Base-by-base conservation (phyloP, 1,140 invertebrate species). In the Augochlora pura region DNA sequence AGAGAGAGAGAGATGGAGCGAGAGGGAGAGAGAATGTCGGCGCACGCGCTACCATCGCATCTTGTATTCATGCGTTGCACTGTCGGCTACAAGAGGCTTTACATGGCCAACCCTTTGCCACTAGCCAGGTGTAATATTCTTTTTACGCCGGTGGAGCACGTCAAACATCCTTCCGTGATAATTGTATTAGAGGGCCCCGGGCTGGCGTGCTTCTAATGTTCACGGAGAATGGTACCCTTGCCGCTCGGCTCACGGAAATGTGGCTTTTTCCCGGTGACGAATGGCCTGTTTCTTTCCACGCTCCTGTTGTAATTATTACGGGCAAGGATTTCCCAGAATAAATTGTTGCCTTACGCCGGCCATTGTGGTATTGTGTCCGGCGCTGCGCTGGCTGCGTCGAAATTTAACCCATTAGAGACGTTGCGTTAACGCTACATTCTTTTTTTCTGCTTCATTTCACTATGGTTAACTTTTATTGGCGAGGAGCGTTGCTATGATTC, bases 11-110 rank as follows among this genome's bases (percentile, higher is more conserved):
- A 32, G 32, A 32, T 1, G 32, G 32, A 32, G 32, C 1, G 32
- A 32, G 32, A 32, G 32, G 4, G 32, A 32, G 32, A 4, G 32
- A 32, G 32, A n/a, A 27, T 49, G 54, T 16, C 42, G 75, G 62
- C 72, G 82, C 78, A 73, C 62, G 70, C 70, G 77, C 54, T 59
- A 25, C 71, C 67, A 23, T 32, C 54, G 74, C 65, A 85, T 86
- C 79, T 71, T 70, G 83, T 86, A 86, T 86, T 86, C 83, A 85
- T 86, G 84, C 68, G 74, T 75, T 85, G 79, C 63, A 81, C 60
- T 66, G 71, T 18, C 65, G 77, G 71, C 81, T 83, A 83, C 81
- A 62, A 80, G 81, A 75, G 77, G 70, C 77, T 76, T 84, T 83
- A 63, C 66, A 83, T 23, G 76, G 23, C 46, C 77, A 67, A 84